These are phyloP conservation scores for Bucorvus abyssinicus DNA, from an alignment of 2,797 vertebrate species.

Conservation along the genomic window DNA sequence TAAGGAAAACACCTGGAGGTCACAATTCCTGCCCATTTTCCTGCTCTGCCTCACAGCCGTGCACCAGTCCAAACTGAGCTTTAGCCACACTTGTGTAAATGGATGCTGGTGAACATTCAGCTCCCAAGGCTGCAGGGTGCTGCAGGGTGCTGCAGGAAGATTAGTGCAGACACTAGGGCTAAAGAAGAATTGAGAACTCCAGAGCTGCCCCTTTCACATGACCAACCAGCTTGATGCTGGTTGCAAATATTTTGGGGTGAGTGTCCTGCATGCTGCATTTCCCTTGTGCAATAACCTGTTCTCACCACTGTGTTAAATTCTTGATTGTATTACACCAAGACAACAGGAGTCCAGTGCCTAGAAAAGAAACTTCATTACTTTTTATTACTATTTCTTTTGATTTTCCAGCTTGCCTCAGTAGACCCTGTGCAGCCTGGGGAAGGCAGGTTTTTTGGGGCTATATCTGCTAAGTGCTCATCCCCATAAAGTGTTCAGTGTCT, in stretches of 20 bases:
- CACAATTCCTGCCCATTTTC: neutral
- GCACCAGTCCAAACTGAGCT: neutral
- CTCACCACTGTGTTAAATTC: neutral
- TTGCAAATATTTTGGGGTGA: neutral
- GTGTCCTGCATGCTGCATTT: neutral
- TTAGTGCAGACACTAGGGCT: neutral
- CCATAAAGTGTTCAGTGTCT: neutral
- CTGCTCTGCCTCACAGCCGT: neutral
- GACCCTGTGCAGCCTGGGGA: neutral
- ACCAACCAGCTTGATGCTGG: neutral
- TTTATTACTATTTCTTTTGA: neutral
- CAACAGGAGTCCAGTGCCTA: neutral
- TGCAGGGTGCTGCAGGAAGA: accelerated
- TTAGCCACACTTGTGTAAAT: neutral
- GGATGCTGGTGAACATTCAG: neutral
- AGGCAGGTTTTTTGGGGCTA: neutral
- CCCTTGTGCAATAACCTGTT: neutral
- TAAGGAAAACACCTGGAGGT: neutral
- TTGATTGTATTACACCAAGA: neutral
- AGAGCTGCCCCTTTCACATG: neutral
- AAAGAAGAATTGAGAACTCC: neutral
- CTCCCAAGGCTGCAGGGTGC: neutral
- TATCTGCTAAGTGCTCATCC: neutral
- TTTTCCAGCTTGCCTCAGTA: neutral
- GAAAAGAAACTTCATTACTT: neutral